Evolutionary conservation across 2,113 vertebrate species (phyloP).

Genomic region (Marmota monax): DNA sequence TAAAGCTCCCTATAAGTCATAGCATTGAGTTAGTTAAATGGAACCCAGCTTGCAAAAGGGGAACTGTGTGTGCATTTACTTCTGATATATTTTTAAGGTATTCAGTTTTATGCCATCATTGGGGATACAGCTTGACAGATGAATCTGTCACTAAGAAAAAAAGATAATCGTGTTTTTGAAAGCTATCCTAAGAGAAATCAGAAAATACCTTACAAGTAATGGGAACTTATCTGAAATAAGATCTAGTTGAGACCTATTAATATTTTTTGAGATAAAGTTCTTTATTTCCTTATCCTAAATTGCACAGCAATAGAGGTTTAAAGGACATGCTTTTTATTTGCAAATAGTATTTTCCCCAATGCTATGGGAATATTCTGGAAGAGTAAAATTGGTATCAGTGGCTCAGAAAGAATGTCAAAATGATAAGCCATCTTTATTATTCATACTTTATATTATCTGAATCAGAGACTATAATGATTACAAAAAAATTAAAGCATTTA

Average conservation of each 20-base stretch:
- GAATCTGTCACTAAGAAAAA: constrained; percentile 58
- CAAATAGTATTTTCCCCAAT: constrained; percentile 58
- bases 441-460: background rate
- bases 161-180: constrained; percentile 70
- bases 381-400: background rate
- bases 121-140: constrained; percentile 65
- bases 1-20: constrained; percentile 11
- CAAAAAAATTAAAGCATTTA: constrained; percentile 55
- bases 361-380: constrained; percentile 22
- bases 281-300: constrained; percentile 70
- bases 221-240: constrained; percentile 76
- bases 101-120: constrained; percentile 38
- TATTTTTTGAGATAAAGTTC: constrained; percentile 68
- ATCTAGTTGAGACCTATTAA: constrained; percentile 66
- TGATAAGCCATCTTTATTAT: constrained; percentile 11
- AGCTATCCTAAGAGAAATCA: constrained; percentile 61
- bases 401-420: constrained; percentile 12
- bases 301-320: constrained; percentile 68
- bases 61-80: background rate
- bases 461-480: background rate
- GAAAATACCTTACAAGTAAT: constrained; percentile 59
- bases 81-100: constrained; percentile 63
- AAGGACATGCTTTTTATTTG: constrained; percentile 77
- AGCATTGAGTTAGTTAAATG: constrained; percentile 3
- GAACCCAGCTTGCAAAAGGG: background rate